Base-by-base conservation (phyloP, 2,888 invertebrate genomes). In the Molorchus minor region DNA sequence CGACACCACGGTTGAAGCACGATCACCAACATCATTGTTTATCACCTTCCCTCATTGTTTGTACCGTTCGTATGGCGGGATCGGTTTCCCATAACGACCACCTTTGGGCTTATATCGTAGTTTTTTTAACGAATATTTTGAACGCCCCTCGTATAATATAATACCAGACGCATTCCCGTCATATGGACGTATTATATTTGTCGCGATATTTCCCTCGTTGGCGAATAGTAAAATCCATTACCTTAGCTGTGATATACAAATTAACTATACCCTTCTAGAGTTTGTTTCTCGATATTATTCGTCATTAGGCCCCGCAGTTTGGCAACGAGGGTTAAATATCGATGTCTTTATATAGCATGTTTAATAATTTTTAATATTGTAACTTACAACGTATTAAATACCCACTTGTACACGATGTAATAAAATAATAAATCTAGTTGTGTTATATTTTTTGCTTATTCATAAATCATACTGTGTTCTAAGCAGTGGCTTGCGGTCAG, bases 231-330 rank as follows among this genome's bases (percentile, higher is more conserved):
- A 16, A 53, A 53, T 60, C 49, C 59, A 43, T 64, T 61, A 64
- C 66, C 66, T 57, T 67, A 68, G 68, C 68, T 68, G 66, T 68
- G 68, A 68, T 68, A 67, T 63, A 38, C 49, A 38, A n/a, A n/a
- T n/a, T n/a, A n/a, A 49, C 38, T 49, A 49, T 49, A 49, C 49
- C 49, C 49, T 49, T 49, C 35, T 49, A 49, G 49, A 49, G n/a
- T 38, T 49, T 25, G 38, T 25, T 49, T 49, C 36, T 49, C 20
- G 15, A 49, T 17, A 35, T n/a, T n/a, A 30, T 47, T 33, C 12
- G 45, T 16, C 25, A 20, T 30, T 19, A 25, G 38, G 25, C 49
- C 49, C 49, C 25, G 16, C 21, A 1, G 12, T 38, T 49, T 38
- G 16, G 20, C 49, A 49, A 25, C 49, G 16, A 38, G 49, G 16